These are phyloP conservation scores for Callinectes sapidus DNA, from an alignment of 2,888 invertebrate species.

Conservation along the genomic window DNA sequence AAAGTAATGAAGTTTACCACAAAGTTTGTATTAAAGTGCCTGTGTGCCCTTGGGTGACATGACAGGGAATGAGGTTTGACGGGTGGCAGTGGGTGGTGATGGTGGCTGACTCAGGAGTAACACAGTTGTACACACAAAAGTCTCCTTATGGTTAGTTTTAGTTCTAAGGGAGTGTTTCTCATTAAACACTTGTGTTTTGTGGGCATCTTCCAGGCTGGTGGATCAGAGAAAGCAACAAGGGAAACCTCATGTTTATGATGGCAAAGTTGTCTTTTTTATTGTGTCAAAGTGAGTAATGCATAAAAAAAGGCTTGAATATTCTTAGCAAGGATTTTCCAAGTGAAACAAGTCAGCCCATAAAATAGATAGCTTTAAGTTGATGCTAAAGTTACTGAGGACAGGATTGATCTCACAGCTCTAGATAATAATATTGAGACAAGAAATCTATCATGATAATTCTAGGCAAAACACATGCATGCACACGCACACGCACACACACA, in stretches of 20 bases:
- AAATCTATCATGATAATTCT: constrained; percentile 20
- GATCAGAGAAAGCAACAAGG: constrained; percentile 5
- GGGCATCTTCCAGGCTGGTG: constrained; percentile 5
- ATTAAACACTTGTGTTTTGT: neutral
- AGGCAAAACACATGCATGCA: neutral
- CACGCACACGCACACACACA: neutral
- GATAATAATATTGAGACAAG: constrained; percentile 25
- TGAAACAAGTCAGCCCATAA: neutral
- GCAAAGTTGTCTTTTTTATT: neutral
- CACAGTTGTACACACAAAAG: neutral
- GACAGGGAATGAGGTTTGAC: neutral
- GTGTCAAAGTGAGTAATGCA: neutral
- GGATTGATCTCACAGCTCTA: constrained; percentile 25
- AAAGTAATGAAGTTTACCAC: neutral
- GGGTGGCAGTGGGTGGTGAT: neutral
- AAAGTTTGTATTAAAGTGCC: neutral
- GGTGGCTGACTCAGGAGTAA: too few species aligned
- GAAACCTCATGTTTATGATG: neutral
- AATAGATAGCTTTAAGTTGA: constrained; percentile 25
- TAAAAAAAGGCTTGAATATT: neutral
- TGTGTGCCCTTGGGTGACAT: neutral
- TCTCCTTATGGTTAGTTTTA: constrained; percentile 3
- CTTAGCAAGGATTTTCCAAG: constrained; percentile 16
- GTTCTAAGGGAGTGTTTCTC: neutral
- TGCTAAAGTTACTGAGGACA: constrained; percentile 17